Conservation (phyloP, 2,797 vertebrate species). For the Aldrovandia affinis region DNA sequence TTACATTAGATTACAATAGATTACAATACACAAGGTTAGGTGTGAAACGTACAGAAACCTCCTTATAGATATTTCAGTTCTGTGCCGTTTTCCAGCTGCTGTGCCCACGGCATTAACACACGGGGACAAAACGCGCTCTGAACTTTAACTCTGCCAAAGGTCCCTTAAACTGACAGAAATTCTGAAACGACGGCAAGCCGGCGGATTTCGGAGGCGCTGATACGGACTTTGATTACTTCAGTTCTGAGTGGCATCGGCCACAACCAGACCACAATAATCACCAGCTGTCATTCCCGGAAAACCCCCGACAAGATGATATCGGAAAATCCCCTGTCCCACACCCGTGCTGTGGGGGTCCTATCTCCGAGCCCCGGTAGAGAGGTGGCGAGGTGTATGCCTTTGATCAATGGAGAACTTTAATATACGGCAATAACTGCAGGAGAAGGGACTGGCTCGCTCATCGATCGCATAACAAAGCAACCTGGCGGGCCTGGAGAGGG, state of each 20-base stretch:
- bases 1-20: too few species aligned
- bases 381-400: not conserved
- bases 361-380: not conserved
- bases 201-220: too few species aligned
- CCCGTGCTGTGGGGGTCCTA: not conserved
- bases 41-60: not conserved
- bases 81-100: not conserved
- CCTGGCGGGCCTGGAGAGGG: too few species aligned
- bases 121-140: not conserved
- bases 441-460: not conserved
- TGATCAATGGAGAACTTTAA: slow-evolving; percentile 14
- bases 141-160: not conserved
- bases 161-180: too few species aligned
- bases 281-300: not conserved
- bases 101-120: not conserved
- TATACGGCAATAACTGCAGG: too few species aligned
- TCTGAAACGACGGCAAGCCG: too few species aligned
- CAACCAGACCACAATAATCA: not conserved
- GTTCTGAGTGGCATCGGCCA: not conserved
- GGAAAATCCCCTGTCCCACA: slow-evolving; percentile 2
- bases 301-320: not conserved
- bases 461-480: not conserved
- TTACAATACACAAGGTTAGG: too few species aligned
- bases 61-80: too few species aligned
- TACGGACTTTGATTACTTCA: too few species aligned